Base-by-base conservation (phyloP, 2,113 vertebrate genomes). In the Plestiodon gilberti region DNA sequence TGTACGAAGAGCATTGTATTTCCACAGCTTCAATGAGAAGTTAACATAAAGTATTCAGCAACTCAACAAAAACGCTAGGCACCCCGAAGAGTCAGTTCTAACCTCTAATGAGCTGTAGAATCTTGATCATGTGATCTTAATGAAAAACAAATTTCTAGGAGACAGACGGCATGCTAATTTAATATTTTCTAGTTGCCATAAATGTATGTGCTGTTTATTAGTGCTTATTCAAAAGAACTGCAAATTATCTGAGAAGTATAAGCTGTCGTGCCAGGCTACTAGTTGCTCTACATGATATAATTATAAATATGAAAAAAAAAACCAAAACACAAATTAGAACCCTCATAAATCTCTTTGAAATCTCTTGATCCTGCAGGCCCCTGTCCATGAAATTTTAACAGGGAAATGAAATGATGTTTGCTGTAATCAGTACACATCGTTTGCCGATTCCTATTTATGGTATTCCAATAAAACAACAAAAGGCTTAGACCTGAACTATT, bases 51-150 rank as follows among this genome's bases (percentile, higher is more conserved):
- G 25, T 69, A 89, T 74, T 82, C 55, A 83, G 87, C 52, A 82
- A 62, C 89, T 90, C 23, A 75, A 75, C 84, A 88, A 78, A 55
- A 81, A 67, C 65, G 86, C 90, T 77, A 78, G 59, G 65, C 33
- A 86, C 69, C 85, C 86, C 59, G 75, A 75, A 92, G 84, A 87
- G 82, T 13, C 77, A 13, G 35, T 40, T 82, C 71, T 33, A 85
- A 79, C 35, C 48, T 85, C 78, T 77, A 71, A 28, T 64, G 69
- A 87, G 48, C 57, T 62, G 86, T 59, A 81, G 48, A 88, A 93
- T 95, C 92, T 87, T 91, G 77, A 81, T 93, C 35, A 91, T 89
- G 90, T 71, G 89, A 87, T 71, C 70, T 91, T 95, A 96, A 94
- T 93, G 89, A 93, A 93, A 90, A 90, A 83, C 82, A 92, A 90